Base-by-base conservation (phyloP, 2,888 invertebrate genomes). In the Formica aserva region DNA sequence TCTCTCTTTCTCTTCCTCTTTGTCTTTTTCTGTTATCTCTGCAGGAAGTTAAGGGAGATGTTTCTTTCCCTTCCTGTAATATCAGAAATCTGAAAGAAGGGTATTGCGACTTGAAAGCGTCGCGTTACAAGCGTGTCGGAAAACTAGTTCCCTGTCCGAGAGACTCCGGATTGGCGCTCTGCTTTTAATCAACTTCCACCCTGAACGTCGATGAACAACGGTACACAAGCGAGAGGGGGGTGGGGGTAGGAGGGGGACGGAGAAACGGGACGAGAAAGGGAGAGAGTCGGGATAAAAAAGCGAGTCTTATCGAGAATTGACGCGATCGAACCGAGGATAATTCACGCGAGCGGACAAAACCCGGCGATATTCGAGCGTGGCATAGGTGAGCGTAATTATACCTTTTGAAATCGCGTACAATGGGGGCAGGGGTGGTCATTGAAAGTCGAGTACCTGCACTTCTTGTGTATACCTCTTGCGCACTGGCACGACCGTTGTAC, bases 361-460 rank as follows among this genome's bases (percentile, higher is more conserved):
- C 84, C 74, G 75, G 86, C 88, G 89, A 90, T 90, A 90, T 89
- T 90, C 89, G 89, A 90, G 90, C 90, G 90, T 90, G 89, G 90
- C 90, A 90, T 90, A 90, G 90, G 90, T 90, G 91, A 90, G 86
- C 91, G 89, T 90, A 90, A 90, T 90, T 90, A 90, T 90, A 89
- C 86, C 91, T 88, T 90, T 90, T 90, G 90, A 89, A 90, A 87
- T 86, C 82, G 82, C 45, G 83, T 65, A 90, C 91, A 90, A 90
- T 90, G 78, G 84, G 8, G 41, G 69, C 80, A 74, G 87, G 86
- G 86, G 85, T 89, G 91, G 88, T 90, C 91, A 91, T 92, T 92
- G 90, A 91, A 91, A 92, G 90, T 92, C 89, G 91, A 92, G 92
- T 92, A 90, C 90, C 89, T 88, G 88, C 85, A 88, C 86, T 87